Evolutionary conservation across 2,113 vertebrate species (phyloP), one percentile per base, ranked within the genome.

Genomic region (Tenebrosternarchus preto): DNA sequence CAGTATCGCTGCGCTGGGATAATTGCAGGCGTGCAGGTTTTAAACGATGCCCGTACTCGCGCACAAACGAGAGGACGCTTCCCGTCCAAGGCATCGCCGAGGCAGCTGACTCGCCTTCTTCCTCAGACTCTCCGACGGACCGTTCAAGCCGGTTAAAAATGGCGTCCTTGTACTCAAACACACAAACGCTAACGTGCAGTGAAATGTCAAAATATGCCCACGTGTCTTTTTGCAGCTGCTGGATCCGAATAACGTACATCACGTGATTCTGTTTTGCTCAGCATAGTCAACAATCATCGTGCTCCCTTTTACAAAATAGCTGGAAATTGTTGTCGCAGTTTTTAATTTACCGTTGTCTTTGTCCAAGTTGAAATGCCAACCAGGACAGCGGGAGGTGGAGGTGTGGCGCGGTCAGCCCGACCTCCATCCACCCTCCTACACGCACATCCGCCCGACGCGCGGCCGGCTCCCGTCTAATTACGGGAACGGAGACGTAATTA

Each of bases 381-480:
- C 36, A 39, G 36, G 36, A 7, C 36, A 39, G 7, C 36, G 19
- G 64, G 9, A 2, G 20, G 31, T n/a, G 61, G 15, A 36, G 7
- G 64, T 7, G 5, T 31, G 36, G 31, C 8, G 64, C 4, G 16
- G 27, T 31, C 61, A 66, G 27, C 29, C n/a, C 15, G 19, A 31
- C 16, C 60, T 63, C n/a, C 25, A 8, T 19, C 63, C 63, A 7
- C 22, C 5, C 60, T 63, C n/a, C 12, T 16, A 1, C 33, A 22
- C 27, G 80, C 80, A 70, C 73, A 15, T 85, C 33, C 56, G 0
- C 0, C 71, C 78, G 72, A 77, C 84, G 20, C 82, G 17, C 64
- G 82, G 77, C 80, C 71, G 17, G 84, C 43, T 89, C 88, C n/a
- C 89, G 78, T 90, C 80, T 91, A 90, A 92, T 92, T 91, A 87